Percentiles rank a stretch among this genome's conserved stretches.
Evolutionary conservation across 2,797 vertebrate genomes (phyloP).

Genomic region (Pseudochromis fuscus): DNA sequence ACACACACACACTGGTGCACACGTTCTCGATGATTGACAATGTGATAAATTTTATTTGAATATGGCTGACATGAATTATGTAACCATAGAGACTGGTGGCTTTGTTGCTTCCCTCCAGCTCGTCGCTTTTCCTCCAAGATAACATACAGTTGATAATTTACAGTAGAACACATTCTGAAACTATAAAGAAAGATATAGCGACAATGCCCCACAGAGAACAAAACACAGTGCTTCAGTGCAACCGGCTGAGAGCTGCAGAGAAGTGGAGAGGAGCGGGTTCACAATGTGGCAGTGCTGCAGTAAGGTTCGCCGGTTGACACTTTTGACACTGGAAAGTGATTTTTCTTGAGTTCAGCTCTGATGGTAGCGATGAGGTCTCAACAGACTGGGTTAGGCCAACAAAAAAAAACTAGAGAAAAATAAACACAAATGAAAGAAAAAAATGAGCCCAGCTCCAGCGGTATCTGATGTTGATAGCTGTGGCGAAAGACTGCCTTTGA

Average conservation of each 20-base stretch:
- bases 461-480: constrained; percentile 83
- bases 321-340: constrained; percentile 73
- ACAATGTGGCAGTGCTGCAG: constrained; percentile 33
- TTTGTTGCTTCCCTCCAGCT: constrained; percentile 79
- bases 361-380: constrained; percentile 72
- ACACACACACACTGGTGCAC: constrained; percentile 26
- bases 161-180: constrained; percentile 79
- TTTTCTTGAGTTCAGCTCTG: constrained; percentile 69
- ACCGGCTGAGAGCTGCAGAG: constrained; percentile 57
- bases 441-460: constrained; percentile 42
- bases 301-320: constrained; percentile 68
- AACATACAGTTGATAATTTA: constrained; percentile 83
- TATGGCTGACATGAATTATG: constrained; percentile 88
- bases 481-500: constrained; percentile 80
- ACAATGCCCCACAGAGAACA: constrained; percentile 73
- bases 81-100: constrained; percentile 81
- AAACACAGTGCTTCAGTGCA: constrained; percentile 56
- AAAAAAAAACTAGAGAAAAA: constrained; percentile 59
- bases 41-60: constrained; percentile 89
- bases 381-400: constrained; percentile 61
- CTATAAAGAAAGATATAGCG: constrained; percentile 72
- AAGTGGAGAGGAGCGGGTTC: constrained; percentile 48
- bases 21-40: constrained; percentile 84
- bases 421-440: constrained; percentile 74
- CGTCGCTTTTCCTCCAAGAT: constrained; percentile 78